Base-by-base conservation (phyloP, 2,797 vertebrate species). In the Bradypodion pumilum region DNA sequence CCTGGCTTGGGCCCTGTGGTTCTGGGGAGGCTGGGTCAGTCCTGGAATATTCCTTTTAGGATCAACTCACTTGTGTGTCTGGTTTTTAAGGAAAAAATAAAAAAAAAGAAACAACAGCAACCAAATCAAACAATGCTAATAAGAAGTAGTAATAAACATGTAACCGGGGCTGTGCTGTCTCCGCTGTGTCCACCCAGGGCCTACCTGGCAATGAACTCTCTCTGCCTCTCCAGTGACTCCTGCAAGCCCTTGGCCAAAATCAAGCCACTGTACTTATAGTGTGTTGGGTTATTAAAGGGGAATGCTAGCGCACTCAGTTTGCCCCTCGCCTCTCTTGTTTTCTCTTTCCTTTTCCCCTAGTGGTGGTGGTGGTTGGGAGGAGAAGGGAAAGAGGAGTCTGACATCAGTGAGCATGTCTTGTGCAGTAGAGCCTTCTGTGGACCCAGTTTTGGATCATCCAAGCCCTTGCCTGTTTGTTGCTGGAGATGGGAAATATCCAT, bases 281-380 rank as follows among this genome's bases (percentile, higher is more conserved):
- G 78, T 89, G 91, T 78, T 92, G 80, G 88, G 68, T 10, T 83
- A 92, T 91, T 95, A 95, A 95, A 89, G 96, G 93, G 86, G 87
- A 88, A 87, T 93, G 93, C 91, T 96, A 95, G 78, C 84, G 92
- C 52, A 93, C 88, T 84, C 42, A 66, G n/a, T 12, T 35, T 32
- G 70, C 16, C 74, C 81, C 42, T 66, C 74, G 56, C 74, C 74
- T 68, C 13, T 82, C 78, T 63, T 52, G 32, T 70, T n/a, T 81
- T 49, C 72, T 52, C 1, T 27, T 63, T 75, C 42, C 77, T 77
- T 84, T 46, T 37, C 8, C 35, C 46, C 68, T 70, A 40, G 63
- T 49, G 19, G 16, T 78, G 75, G 59, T 42, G 27, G 68, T 7
- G 63, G 56, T 52, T 40, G 74, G 19, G 49, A 29, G 72, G 23